Base-by-base conservation (phyloP, 2,797 vertebrate genomes). In the Poeciliopsis presidionis region DNA sequence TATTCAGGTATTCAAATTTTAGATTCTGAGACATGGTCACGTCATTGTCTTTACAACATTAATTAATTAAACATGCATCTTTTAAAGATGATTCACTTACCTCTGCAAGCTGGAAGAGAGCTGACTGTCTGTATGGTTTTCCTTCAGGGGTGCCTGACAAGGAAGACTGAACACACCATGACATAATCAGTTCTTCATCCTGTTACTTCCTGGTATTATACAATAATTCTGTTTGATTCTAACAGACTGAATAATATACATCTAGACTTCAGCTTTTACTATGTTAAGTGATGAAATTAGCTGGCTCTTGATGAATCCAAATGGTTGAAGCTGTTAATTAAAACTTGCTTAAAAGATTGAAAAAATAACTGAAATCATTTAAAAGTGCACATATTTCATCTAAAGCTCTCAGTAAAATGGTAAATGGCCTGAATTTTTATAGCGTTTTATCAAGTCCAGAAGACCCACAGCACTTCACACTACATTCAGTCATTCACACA, bases 51-150 rank as follows among this genome's bases (percentile, higher is more conserved):
- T 70, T 28, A 33, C 16, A 30, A 63, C 59, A 61, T 22, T 3
- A 30, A 63, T 30, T 3, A 30, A 55, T 55, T 9, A n/a, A 55
- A 55, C 7, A 55, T 55, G 1, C 51, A 55, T 12, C 13, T 1
- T 72, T 28, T 16, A 65, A 18, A 28, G 3, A 43, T 9, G n/a
- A 57, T 51, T 70, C 36, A 20, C 80, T 95, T 96, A 98, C 97
- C 97, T 99, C 98, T 84, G 98, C 97, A 73, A 99, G 95, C 89
- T 98, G 97, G 94, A 98, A 98, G 90, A 99, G 96, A 78, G 97
- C 96, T 0, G 96, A 98, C 92, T 98, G 97, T 82, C 96, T 95
- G 92, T 96, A 98, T 77, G 96, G 96, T 94, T 97, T 98, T 84
- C 95, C 95, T 85, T 98, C 98, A 8, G 95, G 89, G 82, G 90